Conservation (phyloP, 2,888 invertebrate species). For the Abscondita cerata region DNA sequence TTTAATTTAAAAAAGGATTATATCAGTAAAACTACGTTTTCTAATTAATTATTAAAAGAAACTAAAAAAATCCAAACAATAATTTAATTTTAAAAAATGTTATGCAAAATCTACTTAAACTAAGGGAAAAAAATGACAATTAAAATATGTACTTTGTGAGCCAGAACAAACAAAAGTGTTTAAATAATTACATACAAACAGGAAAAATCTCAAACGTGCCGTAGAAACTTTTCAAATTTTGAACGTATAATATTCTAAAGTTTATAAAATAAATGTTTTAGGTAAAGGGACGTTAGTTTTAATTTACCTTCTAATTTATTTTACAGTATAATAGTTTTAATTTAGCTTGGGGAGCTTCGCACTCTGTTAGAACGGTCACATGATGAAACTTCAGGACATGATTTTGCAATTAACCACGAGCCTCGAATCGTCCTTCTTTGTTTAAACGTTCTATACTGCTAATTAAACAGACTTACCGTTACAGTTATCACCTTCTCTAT, state of each 20-base stretch:
- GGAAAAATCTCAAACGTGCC: background rate
- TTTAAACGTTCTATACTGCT: conserved; percentile 39
- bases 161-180: no score
- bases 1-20: no score
- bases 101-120: no score
- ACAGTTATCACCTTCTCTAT: conserved; percentile 37
- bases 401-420: conserved; percentile 47
- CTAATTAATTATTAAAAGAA: no score
- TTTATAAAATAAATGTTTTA: conserved; percentile 10
- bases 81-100: no score
- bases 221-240: conserved; percentile 4
- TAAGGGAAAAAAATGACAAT: no score
- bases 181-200: no score
- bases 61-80: no score
- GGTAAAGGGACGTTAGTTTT: conserved; percentile 26
- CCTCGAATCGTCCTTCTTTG: conserved; percentile 42
- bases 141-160: no score
- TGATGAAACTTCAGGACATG: conserved; percentile 47
- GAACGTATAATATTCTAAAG: conserved; percentile 5
- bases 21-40: no score
- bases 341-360: conserved; percentile 32
- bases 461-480: conserved; percentile 40
- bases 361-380: conserved; percentile 43
- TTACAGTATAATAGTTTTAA: conserved; percentile 34
- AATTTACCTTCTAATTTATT: conserved; percentile 30